Conservation (phyloP, 2,797 vertebrate genomes). For the Fundulus diaphanus region DNA sequence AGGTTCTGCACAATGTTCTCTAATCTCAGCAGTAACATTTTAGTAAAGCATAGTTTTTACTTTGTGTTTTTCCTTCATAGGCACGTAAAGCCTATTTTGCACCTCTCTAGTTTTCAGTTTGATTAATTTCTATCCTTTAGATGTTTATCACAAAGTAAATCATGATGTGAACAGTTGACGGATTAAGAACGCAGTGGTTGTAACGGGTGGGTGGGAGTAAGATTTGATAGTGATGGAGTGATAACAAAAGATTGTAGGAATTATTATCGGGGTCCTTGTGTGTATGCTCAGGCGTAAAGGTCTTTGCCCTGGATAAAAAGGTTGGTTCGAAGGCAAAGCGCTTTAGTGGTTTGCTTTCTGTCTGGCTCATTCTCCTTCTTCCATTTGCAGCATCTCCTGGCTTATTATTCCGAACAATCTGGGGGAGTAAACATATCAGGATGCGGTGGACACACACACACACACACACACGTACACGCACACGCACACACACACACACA, state of each 20-base stretch:
- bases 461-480: conserved; percentile 18
- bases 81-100: background rate
- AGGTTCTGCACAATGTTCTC: background rate
- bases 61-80: too few species aligned
- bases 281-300: conserved; percentile 14
- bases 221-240: conserved; percentile 64
- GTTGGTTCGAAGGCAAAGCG: conserved; percentile 40
- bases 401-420: conserved; percentile 72
- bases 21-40: background rate
- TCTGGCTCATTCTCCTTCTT: conserved; percentile 53
- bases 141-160: conserved; percentile 29
- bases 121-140: background rate
- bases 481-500: conserved; percentile 16
- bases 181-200: conserved; percentile 32
- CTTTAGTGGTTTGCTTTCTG: conserved; percentile 65
- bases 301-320: conserved; percentile 56
- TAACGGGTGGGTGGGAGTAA: conserved; percentile 24
- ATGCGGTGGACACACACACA: conserved; percentile 44
- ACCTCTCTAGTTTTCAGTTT: background rate
- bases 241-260: conserved; percentile 56
- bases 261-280: conserved; percentile 47
- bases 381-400: conserved; percentile 61
- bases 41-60: background rate
- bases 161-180: conserved; percentile 59
- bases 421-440: conserved; percentile 69